phyloP scores from a whole-genome alignment of 2,797 vertebrate genomes.

The Leuciscus waleckii region DNA sequence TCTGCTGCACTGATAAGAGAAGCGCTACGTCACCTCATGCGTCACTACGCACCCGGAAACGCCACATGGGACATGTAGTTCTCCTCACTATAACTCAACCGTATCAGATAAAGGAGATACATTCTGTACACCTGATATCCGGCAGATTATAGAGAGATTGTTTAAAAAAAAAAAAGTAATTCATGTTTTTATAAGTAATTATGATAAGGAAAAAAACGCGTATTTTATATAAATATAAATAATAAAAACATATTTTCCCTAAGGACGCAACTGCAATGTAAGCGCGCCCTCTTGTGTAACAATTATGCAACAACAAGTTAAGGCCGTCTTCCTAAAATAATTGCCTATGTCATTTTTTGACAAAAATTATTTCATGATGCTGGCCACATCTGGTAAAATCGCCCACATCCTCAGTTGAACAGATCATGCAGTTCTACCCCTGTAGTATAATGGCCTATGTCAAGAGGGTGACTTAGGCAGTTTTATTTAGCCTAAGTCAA shows the following conservation, averaged over 20 bases:
- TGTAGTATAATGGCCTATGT: no score
- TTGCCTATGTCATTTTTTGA: no score
- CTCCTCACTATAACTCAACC: background rate
- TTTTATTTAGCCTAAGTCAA: no score
- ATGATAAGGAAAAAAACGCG: background rate
- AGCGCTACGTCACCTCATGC: background rate
- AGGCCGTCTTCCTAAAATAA: background rate
- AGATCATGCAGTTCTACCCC: no score
- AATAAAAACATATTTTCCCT: background rate
- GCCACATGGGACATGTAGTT: slow-evolving; percentile 23
- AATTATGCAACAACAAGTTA: background rate
- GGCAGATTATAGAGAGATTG: background rate
- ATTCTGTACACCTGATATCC: background rate
- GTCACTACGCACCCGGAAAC: background rate
- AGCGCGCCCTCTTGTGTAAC: slow-evolving; percentile 19
- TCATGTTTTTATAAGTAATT: background rate
- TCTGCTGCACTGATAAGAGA: background rate
- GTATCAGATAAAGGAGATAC: background rate
- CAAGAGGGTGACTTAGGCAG: no score
- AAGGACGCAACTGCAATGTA: background rate
- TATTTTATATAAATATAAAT: no score
- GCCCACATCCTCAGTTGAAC: no score
- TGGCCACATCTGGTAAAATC: no score
- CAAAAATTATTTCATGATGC: no score
- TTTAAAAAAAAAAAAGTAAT: background rate